Evolutionary conservation across 2,113 vertebrate species (phyloP).

Genomic region (Pterocles gutturalis): DNA sequence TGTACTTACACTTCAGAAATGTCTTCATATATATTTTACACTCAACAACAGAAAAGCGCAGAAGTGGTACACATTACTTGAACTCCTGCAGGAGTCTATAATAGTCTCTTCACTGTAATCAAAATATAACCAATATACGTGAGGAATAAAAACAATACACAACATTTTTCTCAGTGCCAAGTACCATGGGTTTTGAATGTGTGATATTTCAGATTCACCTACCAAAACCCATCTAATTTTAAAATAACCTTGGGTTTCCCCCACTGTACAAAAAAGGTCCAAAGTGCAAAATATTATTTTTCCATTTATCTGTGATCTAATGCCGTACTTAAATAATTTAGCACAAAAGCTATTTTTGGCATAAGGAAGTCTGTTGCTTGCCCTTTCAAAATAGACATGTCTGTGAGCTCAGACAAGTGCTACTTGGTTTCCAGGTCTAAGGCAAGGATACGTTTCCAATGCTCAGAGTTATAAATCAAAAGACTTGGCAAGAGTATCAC

Average conservation of each 20-base stretch:
- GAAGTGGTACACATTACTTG: background rate
- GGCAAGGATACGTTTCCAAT: background rate
- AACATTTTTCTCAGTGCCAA: background rate
- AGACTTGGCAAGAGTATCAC: slow-evolving; percentile 30
- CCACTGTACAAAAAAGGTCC: background rate
- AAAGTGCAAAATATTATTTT: background rate
- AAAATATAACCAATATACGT: background rate
- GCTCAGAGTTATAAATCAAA: slow-evolving; percentile 44
- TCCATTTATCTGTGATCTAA: slow-evolving; percentile 4
- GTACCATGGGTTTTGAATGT: accelerated
- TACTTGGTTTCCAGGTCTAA: slow-evolving; percentile 24
- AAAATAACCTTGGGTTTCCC: background rate
- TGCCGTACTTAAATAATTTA: background rate
- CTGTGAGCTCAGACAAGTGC: slow-evolving; percentile 20
- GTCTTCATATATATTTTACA: slow-evolving; percentile 56
- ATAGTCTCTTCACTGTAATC: background rate
- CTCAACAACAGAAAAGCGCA: background rate
- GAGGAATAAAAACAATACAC: background rate
- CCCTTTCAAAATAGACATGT: slow-evolving; percentile 42
- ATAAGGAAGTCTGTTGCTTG: slow-evolving; percentile 59
- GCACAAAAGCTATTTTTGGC: slow-evolving; percentile 57
- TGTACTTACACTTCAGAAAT: slow-evolving; percentile 36
- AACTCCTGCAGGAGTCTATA: slow-evolving; percentile 7
- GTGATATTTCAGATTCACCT: background rate
- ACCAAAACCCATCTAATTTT: background rate